A percentile compares a stretch with the other conserved stretches of the same genome.
Evolutionary conservation across 2,113 vertebrate genomes (phyloP).

Genomic region (Pampusana beccarii): DNA sequence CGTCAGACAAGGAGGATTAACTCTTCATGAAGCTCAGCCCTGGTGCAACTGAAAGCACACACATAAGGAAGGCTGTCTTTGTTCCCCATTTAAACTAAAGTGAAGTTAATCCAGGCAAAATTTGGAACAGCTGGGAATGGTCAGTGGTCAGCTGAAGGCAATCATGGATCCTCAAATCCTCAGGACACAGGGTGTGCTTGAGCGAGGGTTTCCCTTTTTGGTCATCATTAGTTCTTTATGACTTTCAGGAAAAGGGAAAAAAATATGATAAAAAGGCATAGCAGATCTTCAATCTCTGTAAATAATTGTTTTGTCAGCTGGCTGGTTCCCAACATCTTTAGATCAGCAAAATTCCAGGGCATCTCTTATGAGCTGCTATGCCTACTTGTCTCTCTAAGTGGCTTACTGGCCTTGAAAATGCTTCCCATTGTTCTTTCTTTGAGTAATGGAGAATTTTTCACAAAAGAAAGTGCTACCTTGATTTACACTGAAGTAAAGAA

Average conservation of each 20-base stretch:
- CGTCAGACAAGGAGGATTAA: fast-evolving
- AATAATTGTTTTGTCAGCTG: background rate
- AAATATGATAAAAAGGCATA: background rate
- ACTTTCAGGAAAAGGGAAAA: background rate
- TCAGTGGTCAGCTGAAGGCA: background rate
- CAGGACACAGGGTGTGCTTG: background rate
- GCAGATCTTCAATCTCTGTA: background rate
- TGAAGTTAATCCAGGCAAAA: background rate
- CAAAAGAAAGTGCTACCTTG: background rate
- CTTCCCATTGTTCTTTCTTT: background rate
- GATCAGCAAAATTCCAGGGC: background rate
- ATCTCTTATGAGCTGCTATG: background rate
- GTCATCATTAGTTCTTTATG: background rate
- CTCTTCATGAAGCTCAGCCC: background rate
- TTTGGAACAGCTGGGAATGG: background rate
- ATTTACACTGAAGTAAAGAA: background rate
- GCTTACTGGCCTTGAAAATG: background rate
- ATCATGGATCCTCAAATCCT: background rate
- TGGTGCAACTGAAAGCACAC: fast-evolving
- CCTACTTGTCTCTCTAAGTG: background rate
- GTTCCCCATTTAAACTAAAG: background rate
- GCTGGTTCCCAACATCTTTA: background rate
- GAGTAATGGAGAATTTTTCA: background rate
- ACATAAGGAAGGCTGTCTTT: fast-evolving
- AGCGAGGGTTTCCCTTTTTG: background rate